Percentiles rank a stretch among this genome's conserved stretches.
Conservation (phyloP, 2,797 vertebrate genomes). For the Gymnodraco acuticeps region DNA sequence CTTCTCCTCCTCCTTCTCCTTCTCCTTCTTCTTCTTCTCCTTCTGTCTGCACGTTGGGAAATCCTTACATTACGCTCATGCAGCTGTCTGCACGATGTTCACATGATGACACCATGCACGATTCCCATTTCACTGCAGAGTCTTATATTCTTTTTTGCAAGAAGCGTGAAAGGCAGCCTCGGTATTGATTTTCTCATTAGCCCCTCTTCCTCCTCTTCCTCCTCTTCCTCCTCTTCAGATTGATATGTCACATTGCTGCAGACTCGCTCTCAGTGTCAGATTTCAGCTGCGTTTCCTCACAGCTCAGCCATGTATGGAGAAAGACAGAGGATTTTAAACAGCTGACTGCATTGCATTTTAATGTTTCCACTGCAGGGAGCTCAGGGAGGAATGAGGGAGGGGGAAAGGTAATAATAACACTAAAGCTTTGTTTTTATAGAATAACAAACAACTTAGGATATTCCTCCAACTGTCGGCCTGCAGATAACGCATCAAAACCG, state of each 20-base stretch:
- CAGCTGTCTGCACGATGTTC: slow-evolving; percentile 62
- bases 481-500: too few species aligned
- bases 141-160: slow-evolving; percentile 13
- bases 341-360: slow-evolving; percentile 58
- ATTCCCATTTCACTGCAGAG: slow-evolving; percentile 35
- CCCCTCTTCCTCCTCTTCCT: not conserved
- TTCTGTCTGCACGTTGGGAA: slow-evolving; percentile 32
- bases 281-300: slow-evolving; percentile 60
- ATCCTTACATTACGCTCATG: slow-evolving; percentile 32
- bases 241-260: slow-evolving; percentile 71
- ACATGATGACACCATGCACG: slow-evolving; percentile 61
- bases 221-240: slow-evolving; percentile 37
- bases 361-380: slow-evolving; percentile 41
- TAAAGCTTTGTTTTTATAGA: too few species aligned
- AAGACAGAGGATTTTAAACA: slow-evolving; percentile 37
- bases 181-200: slow-evolving; percentile 72
- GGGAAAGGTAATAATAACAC: slow-evolving; percentile 1
- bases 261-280: slow-evolving; percentile 64
- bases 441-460: too few species aligned
- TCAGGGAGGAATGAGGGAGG: not conserved
- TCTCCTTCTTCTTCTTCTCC: not conserved
- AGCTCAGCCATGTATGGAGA: slow-evolving; percentile 68
- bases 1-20: not conserved
- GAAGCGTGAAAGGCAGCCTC: slow-evolving; percentile 41
- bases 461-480: too few species aligned